Percentiles rank a stretch among this genome's conserved stretches.
Conservation (phyloP, 2,888 invertebrate genomes). For the Schizotus pectinicornis region DNA sequence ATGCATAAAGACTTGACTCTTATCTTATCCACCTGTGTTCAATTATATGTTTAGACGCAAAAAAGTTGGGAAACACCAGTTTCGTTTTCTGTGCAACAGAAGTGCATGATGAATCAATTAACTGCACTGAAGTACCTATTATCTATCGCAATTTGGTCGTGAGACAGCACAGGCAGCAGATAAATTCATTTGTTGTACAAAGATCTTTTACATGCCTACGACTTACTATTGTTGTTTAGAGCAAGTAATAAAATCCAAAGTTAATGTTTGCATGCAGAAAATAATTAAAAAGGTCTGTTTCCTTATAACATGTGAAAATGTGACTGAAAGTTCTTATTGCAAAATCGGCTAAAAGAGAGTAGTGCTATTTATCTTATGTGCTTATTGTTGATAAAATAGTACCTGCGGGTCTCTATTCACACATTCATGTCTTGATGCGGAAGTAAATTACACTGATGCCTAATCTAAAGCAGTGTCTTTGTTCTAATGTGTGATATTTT, state of each 20-base stretch:
- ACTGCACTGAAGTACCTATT: no score
- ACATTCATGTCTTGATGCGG: slow-evolving; percentile 4
- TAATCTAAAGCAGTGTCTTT: no score
- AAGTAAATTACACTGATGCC: background rate
- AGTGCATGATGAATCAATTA: no score
- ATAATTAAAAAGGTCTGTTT: slow-evolving; percentile 18
- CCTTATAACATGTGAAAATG: slow-evolving; percentile 26
- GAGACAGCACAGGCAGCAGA: background rate
- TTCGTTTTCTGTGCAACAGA: no score
- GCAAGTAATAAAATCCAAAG: background rate
- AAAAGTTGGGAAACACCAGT: no score
- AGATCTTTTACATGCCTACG: background rate
- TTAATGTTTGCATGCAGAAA: slow-evolving; percentile 10
- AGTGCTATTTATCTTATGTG: slow-evolving; percentile 15
- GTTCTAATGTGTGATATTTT: no score
- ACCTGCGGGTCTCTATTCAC: background rate
- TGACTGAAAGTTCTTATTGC: slow-evolving; percentile 2
- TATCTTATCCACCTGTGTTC: no score
- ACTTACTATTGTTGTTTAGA: background rate
- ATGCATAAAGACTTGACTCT: no score
- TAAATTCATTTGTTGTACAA: background rate
- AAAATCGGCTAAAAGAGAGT: slow-evolving; percentile 14
- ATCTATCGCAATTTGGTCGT: no score
- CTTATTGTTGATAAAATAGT: slow-evolving; percentile 11
- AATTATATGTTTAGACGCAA: no score